phyloP scores from a whole-genome alignment of 1,140 invertebrate species.

The Popillia japonica region DNA sequence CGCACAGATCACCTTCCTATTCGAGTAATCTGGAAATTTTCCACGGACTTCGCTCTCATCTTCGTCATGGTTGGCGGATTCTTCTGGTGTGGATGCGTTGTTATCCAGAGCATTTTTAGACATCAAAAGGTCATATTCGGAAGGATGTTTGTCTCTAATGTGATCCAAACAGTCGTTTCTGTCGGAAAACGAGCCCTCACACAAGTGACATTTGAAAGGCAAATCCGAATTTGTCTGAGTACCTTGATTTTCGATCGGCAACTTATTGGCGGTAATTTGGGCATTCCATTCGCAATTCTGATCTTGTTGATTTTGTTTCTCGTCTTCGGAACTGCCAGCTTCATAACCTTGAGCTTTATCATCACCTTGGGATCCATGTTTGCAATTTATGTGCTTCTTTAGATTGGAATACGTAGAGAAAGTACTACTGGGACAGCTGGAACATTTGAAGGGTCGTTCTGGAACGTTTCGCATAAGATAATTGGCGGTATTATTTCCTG shows the following conservation, averaged over 20 bases:
- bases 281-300: conserved; percentile 55
- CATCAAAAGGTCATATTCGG: conserved; percentile 78
- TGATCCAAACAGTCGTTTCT: conserved; percentile 83
- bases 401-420: conserved; percentile 84
- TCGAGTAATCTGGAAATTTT: conserved; percentile 85
- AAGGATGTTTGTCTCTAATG: conserved; percentile 74
- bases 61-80: conserved; percentile 60
- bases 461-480: conserved; percentile 75
- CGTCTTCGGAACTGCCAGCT: conserved; percentile 61
- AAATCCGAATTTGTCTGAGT: conserved; percentile 66
- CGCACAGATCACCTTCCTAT: conserved; percentile 89
- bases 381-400: conserved; percentile 78
- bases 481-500: conserved; percentile 57
- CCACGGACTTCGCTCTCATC: conserved; percentile 68
- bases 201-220: conserved; percentile 92
- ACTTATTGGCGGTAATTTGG: conserved; percentile 46
- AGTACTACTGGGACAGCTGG: conserved; percentile 83
- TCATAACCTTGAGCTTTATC: conserved; percentile 60
- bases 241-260: conserved; percentile 41
- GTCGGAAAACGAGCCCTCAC: conserved; percentile 84
- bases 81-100: conserved; percentile 62
- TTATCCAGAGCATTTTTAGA: conserved; percentile 82
- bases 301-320: conserved; percentile 56
- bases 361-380: conserved; percentile 65
- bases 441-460: conserved; percentile 85